Percentiles rank a stretch among this genome's conserved stretches.
phyloP scores from a whole-genome alignment of 2,797 vertebrate species.

The Holocentrus rufus region DNA sequence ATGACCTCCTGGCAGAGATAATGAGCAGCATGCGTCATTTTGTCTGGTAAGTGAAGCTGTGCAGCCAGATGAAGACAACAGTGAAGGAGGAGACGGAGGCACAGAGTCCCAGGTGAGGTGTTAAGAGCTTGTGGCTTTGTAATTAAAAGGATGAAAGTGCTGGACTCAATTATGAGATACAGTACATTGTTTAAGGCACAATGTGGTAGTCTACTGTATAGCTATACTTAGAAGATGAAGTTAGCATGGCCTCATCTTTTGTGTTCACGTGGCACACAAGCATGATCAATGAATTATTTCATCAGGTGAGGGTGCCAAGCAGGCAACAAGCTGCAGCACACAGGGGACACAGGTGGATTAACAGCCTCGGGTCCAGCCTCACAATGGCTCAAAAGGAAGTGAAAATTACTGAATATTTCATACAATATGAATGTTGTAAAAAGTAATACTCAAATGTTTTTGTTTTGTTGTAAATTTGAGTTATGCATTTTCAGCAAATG shows the following conservation, averaged over 20 bases:
- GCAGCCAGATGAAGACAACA: constrained; percentile 58
- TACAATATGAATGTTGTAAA: too few species aligned
- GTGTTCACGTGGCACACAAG: constrained; percentile 57
- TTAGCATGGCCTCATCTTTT: constrained; percentile 59
- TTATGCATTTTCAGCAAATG: neutral
- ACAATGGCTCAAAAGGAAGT: neutral
- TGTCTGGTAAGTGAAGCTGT: constrained; percentile 39
- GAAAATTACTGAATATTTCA: neutral
- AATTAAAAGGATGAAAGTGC: constrained; percentile 69
- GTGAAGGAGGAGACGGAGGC: constrained; percentile 45
- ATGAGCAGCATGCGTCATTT: constrained; percentile 31
- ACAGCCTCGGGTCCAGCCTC: neutral
- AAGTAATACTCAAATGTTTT: neutral
- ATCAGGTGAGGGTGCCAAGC: constrained; percentile 51
- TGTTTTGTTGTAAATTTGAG: neutral
- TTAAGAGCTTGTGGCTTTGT: constrained; percentile 56
- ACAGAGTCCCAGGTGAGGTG: constrained; percentile 62
- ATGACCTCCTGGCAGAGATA: too few species aligned
- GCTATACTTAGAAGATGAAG: constrained; percentile 59
- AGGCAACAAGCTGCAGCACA: constrained; percentile 21
- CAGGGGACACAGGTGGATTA: constrained; percentile 8
- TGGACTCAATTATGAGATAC: constrained; percentile 67
- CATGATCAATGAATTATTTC: constrained; percentile 54
- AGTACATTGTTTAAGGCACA: constrained; percentile 69
- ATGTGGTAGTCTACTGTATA: constrained; percentile 48